Evolutionary conservation across 2,113 vertebrate genomes (phyloP).

Genomic region (Cavia aperea): DNA sequence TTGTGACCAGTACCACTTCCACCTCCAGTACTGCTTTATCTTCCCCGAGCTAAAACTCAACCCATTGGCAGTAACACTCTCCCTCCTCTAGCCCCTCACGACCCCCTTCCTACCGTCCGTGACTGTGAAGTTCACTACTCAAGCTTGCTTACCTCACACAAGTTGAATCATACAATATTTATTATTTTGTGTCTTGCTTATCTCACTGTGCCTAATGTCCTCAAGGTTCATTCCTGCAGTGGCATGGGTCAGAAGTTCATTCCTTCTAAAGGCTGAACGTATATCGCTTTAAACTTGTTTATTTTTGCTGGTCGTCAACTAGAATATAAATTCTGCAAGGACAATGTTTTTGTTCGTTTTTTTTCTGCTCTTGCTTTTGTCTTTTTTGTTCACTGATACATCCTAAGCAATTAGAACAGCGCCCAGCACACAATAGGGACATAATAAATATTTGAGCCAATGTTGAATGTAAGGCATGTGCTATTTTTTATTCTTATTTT

Average conservation of each 20-base stretch:
- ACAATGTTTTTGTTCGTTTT: neutral
- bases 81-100: neutral
- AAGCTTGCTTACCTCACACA: neutral
- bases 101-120: neutral
- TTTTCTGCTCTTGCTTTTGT: neutral
- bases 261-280: neutral
- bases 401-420: neutral
- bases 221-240: neutral
- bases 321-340: neutral
- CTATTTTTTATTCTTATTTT: conserved; percentile 17
- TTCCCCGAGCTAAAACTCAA: neutral
- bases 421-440: neutral
- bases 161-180: neutral
- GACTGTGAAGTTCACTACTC: neutral
- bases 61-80: neutral
- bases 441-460: conserved; percentile 21
- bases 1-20: neutral
- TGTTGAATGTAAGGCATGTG: neutral
- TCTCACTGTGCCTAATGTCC: neutral
- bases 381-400: neutral
- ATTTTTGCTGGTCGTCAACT: neutral
- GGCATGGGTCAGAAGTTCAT: neutral
- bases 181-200: neutral
- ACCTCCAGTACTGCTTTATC: neutral
- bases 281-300: neutral